These are phyloP conservation scores for Physocephala rufipes DNA, from an alignment of 2,888 invertebrate genomes.

Conservation along the genomic window DNA sequence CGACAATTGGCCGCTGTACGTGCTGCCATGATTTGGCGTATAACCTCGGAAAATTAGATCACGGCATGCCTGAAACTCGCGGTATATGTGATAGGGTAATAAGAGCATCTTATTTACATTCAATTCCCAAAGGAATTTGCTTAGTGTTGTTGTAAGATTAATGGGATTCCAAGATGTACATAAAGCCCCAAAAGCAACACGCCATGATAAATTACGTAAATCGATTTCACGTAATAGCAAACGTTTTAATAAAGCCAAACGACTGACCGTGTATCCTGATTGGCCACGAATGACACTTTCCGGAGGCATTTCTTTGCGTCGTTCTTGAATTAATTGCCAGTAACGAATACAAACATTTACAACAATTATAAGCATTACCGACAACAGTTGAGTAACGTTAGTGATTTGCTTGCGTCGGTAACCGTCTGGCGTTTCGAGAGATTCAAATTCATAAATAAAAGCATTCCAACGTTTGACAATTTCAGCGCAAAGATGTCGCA, in stretches of 20 bases:
- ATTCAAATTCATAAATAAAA: slow-evolving; percentile 81
- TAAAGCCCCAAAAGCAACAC: slow-evolving; percentile 63
- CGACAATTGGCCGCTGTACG: slow-evolving; percentile 56
- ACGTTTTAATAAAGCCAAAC: slow-evolving; percentile 46
- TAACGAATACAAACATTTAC: slow-evolving; percentile 74
- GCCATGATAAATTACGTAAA: slow-evolving; percentile 60
- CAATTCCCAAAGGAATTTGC: slow-evolving; percentile 61
- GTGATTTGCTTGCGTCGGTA: slow-evolving; percentile 51
- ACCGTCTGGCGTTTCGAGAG: slow-evolving; percentile 73
- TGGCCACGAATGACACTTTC: neutral
- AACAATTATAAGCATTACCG: slow-evolving; percentile 72
- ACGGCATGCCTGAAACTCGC: slow-evolving; percentile 55
- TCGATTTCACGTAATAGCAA: slow-evolving; percentile 64
- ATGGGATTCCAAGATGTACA: slow-evolving; percentile 65
- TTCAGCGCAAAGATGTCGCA: slow-evolving; percentile 74
- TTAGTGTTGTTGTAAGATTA: slow-evolving; percentile 59
- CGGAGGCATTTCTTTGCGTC: slow-evolving; percentile 44
- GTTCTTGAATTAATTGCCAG: slow-evolving; percentile 62
- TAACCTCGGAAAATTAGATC: slow-evolving; percentile 59
- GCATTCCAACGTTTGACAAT: slow-evolving; percentile 82
- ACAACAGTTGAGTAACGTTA: slow-evolving; percentile 66
- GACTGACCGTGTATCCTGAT: slow-evolving; percentile 42
- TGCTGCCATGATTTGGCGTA: slow-evolving; percentile 50
- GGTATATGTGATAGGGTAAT: slow-evolving; percentile 56
- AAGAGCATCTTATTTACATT: slow-evolving; percentile 54